Base-by-base conservation (phyloP, 2,797 vertebrate genomes). In the Benthosema pterotum region DNA sequence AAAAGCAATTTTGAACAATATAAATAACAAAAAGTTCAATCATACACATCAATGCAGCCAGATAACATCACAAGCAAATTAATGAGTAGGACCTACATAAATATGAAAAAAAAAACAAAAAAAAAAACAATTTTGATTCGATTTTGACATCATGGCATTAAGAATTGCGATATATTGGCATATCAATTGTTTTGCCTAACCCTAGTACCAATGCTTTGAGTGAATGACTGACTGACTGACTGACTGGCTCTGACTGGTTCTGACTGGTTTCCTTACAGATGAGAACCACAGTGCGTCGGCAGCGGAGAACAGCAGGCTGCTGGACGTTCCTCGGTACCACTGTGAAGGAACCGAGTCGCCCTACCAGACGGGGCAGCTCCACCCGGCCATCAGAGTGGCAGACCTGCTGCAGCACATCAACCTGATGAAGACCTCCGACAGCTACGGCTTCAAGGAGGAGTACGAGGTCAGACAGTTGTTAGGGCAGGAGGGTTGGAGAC, bases 361-460 rank as follows among this genome's bases (percentile, higher is more conserved):
- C 0, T 99, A 99, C 79, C 98, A 99, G 89, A 99, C 98, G 0
- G 98, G 97, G 46, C 98, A 99, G 82, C 94, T 99, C 54, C 98
- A 99, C 85, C 97, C 98, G 0, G 98, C 98, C 74, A 99, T 99
- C 87, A 90, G 98, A 58, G 98, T 99, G 65, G 98, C 98, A 1
- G 98, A 99, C 82, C 92, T 99, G 5, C 93, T 99, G 75, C 98
- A 99, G 69, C 98, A 99, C 87, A 99, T 99, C 87, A 99, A 99
- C 86, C 93, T 99, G 56, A 99, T 99, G 98, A 99, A 99, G 91
- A 99, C 97, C 0, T 99, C 98, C 7, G 97, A 99, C 92, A 98
- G 98, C 92, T 99, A 99, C 69, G 98, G 98, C 81, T 99, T 99
- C 86, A 99, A 99, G 88, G 98, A 99, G 87, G 98, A 99, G 83